Evolutionary conservation across 2,113 vertebrate genomes (phyloP).

Genomic region (Gopherus flavomarginatus): DNA sequence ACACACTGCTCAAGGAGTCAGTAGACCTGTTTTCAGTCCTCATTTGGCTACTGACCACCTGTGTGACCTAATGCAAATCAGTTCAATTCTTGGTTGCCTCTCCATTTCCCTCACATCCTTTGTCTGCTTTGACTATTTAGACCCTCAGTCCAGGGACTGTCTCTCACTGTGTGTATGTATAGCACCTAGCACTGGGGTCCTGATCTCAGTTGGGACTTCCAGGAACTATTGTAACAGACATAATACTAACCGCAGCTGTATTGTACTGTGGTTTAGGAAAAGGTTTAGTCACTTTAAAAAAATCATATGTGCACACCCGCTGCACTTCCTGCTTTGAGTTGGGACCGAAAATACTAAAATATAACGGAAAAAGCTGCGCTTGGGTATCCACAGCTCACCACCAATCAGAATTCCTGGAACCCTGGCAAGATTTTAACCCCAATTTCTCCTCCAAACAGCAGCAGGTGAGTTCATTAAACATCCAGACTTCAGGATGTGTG

Average conservation of each 20-base stretch:
- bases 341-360: not conserved
- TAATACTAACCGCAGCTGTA: not conserved
- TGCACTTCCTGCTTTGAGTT: fast-evolving
- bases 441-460: not conserved
- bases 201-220: fast-evolving
- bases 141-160: not conserved
- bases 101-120: not conserved
- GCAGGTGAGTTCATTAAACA: fast-evolving
- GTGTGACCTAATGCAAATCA: not conserved
- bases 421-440: not conserved
- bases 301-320: fast-evolving
- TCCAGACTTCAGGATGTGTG: not conserved
- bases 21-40: not conserved
- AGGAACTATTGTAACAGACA: not conserved
- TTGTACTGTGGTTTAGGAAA: not conserved
- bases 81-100: not conserved
- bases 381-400: fast-evolving
- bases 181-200: no score
- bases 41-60: not conserved
- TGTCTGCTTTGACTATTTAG: not conserved
- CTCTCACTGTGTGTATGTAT: not conserved
- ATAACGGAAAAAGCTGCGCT: not conserved
- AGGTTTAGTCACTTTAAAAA: not conserved
- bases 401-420: not conserved
- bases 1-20: not conserved